Percentiles rank a stretch among this genome's conserved stretches.
Evolutionary conservation across 2,797 vertebrate genomes (phyloP).

Genomic region (Characodon lateralis): DNA sequence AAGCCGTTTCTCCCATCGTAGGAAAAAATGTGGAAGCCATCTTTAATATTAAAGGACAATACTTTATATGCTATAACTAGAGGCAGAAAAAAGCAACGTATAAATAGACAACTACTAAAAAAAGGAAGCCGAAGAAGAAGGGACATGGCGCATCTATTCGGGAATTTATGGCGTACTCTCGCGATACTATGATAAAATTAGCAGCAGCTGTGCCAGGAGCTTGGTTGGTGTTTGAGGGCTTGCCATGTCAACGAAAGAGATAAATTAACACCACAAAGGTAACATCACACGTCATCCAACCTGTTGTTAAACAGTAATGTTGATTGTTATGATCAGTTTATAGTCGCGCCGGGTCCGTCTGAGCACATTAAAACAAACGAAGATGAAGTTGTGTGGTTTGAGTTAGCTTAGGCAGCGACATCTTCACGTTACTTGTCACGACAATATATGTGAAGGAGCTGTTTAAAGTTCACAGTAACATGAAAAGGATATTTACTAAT

Average conservation of each 20-base stretch:
- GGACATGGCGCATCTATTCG: conserved; percentile 31
- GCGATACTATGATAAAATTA: conserved; percentile 73
- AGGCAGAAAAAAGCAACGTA: not conserved
- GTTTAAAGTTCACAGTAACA: not conserved
- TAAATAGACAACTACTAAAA: too few species aligned
- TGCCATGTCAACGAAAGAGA: conserved; percentile 76
- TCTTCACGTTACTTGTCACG: conserved; percentile 17
- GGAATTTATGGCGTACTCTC: conserved; percentile 67
- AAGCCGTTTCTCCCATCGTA: not conserved
- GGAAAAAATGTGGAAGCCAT: not conserved
- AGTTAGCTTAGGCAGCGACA: conserved; percentile 47
- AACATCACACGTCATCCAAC: conserved; percentile 38
- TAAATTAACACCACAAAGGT: conserved; percentile 64
- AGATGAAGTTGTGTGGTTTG: conserved; percentile 25
- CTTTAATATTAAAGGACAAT: not conserved
- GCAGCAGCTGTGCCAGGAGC: conserved; percentile 47
- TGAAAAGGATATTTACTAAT: not conserved
- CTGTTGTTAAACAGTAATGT: not conserved
- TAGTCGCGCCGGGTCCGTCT: not conserved
- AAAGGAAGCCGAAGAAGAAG: not conserved
- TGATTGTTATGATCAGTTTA: not conserved
- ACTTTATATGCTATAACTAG: not conserved
- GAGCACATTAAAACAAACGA: conserved; percentile 14
- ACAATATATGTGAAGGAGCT: not conserved
- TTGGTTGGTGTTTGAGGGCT: conserved; percentile 45